phyloP scores from a whole-genome alignment of 2,113 vertebrate genomes.

The Fregata magnificens region DNA sequence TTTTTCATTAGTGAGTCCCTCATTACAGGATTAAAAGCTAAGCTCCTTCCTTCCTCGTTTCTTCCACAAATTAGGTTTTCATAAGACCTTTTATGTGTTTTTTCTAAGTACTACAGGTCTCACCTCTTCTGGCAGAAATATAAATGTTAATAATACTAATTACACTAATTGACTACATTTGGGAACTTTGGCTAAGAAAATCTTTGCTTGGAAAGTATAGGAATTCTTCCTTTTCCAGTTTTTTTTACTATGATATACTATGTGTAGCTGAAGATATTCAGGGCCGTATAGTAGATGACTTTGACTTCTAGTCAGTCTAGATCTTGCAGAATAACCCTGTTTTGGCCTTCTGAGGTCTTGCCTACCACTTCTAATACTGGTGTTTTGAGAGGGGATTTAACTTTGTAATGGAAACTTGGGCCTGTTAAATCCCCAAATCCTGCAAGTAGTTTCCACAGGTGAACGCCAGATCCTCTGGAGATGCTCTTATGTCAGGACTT shows the following conservation, averaged over 20 bases:
- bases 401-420: neutral
- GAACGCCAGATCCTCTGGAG: neutral
- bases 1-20: constrained; percentile 25
- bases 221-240: neutral
- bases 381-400: neutral
- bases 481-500: neutral
- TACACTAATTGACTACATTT: neutral
- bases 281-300: neutral
- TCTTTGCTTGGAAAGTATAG: neutral
- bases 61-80: constrained; percentile 31
- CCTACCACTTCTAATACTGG: neutral
- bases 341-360: neutral
- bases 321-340: neutral
- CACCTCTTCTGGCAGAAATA: neutral
- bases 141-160: neutral
- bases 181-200: neutral
- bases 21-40: constrained; percentile 56
- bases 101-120: neutral
- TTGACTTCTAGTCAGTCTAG: neutral
- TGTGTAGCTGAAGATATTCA: neutral
- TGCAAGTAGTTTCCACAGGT: neutral
- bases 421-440: neutral
- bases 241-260: neutral
- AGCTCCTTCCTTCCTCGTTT: constrained; percentile 36
- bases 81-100: neutral